Conservation (phyloP, 1,140 invertebrate species). For the Limonius californicus region DNA sequence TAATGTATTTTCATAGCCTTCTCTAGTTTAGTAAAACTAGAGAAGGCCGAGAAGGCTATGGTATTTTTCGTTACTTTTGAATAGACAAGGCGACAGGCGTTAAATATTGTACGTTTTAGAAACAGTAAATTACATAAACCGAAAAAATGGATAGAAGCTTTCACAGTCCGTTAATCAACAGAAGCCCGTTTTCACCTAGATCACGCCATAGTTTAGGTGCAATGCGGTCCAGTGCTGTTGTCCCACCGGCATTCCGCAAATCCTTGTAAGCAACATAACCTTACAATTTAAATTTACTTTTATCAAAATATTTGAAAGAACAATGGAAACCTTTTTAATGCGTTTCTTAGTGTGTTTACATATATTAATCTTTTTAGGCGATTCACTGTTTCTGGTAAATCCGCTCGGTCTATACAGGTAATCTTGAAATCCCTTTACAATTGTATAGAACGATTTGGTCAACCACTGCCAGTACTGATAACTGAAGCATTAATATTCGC, state of each 20-base stretch:
- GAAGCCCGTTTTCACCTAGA: slow-evolving; percentile 52
- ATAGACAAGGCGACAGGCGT: too few relatives aligned
- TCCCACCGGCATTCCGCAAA: slow-evolving; percentile 48
- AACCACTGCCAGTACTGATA: slow-evolving; percentile 77
- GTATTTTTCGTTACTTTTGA: too few relatives aligned
- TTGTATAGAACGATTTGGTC: slow-evolving; percentile 71
- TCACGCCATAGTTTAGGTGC: slow-evolving; percentile 46
- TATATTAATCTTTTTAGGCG: slow-evolving; percentile 48
- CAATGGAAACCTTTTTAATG: too few relatives aligned
- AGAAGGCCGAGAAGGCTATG: too few relatives aligned
- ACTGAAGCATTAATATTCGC: slow-evolving; percentile 83
- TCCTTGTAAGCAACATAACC: slow-evolving; percentile 34
- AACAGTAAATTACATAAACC: neutral
- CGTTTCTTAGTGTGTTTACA: too few relatives aligned
- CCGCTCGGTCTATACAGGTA: slow-evolving; percentile 64
- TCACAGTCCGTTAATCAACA: slow-evolving; percentile 46
- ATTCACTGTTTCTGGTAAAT: slow-evolving; percentile 56
- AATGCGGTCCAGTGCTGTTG: slow-evolving; percentile 41
- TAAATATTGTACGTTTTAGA: too few relatives aligned
- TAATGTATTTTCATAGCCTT: too few relatives aligned
- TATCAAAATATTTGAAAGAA: too few relatives aligned
- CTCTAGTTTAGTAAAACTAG: too few relatives aligned
- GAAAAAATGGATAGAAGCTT: slow-evolving; percentile 48
- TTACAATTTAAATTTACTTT: slow-evolving; percentile 10
- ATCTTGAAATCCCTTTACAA: slow-evolving; percentile 65